Percentiles rank a stretch among this genome's conserved stretches.
These are phyloP conservation scores for Argopecten irradians DNA, from an alignment of 1,140 invertebrate species.

Conservation along the genomic window DNA sequence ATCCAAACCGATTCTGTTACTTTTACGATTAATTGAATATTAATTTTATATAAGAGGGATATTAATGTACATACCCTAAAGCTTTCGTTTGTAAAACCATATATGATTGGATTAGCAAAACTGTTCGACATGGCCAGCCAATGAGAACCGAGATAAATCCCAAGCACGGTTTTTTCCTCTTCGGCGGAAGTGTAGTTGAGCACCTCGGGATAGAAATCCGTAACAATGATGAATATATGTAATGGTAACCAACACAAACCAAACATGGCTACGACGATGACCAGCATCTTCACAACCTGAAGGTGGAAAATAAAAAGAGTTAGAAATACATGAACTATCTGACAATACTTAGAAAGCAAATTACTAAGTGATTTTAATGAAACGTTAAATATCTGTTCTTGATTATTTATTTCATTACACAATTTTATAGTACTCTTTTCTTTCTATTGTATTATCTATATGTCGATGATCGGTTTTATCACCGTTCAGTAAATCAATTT, in stretches of 20 bases:
- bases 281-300: conserved; percentile 80
- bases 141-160: conserved; percentile 71
- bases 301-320: too few relatives aligned
- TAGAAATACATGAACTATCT: background rate
- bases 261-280: conserved; percentile 78
- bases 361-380: too few relatives aligned
- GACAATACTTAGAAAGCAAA: too few relatives aligned
- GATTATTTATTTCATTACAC: too few relatives aligned
- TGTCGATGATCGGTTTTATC: too few relatives aligned
- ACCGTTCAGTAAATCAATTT: too few relatives aligned
- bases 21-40: too few relatives aligned
- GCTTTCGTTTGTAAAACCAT: conserved; percentile 91
- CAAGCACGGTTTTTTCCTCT: conserved; percentile 48
- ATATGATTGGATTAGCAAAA: conserved; percentile 91
- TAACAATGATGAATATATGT: conserved; percentile 72
- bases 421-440: too few relatives aligned
- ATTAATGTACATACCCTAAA: conserved; percentile 84
- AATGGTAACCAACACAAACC: conserved; percentile 80
- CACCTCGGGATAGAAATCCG: conserved; percentile 55
- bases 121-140: conserved; percentile 84
- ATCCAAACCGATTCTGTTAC: too few relatives aligned
- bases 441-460: too few relatives aligned
- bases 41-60: too few relatives aligned
- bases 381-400: too few relatives aligned
- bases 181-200: conserved; percentile 42